Percentiles rank a stretch among this genome's conserved stretches.
Evolutionary conservation across 2,113 vertebrate genomes (phyloP).

Genomic region (Saccopteryx leptura): DNA sequence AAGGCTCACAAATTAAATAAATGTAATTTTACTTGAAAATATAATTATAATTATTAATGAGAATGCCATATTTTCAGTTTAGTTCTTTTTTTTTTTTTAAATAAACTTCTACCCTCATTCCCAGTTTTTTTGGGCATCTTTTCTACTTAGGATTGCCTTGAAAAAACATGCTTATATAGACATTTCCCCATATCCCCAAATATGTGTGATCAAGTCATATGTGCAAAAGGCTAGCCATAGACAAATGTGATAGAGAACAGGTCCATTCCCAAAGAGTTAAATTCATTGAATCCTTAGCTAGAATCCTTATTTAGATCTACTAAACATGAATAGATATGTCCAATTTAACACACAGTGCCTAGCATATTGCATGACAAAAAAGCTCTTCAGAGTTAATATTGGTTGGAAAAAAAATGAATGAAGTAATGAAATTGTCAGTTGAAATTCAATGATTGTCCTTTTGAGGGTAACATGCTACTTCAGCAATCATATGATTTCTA

Average conservation of each 20-base stretch:
- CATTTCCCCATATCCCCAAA: not conserved
- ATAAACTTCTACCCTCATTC: not conserved
- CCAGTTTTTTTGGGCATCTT: not conserved
- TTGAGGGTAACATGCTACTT: not conserved
- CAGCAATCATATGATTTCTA: not conserved
- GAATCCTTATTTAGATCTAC: not conserved
- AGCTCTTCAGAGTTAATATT: not conserved
- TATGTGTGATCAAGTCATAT: not conserved
- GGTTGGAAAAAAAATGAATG: not conserved
- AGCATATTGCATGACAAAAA: not conserved
- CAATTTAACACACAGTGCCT: not conserved
- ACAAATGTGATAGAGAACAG: not conserved
- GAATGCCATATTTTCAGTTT: slow-evolving; percentile 1
- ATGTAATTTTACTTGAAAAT: not conserved
- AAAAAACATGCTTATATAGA: not conserved
- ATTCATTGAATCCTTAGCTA: not conserved
- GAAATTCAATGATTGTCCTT: not conserved
- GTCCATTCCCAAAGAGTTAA: not conserved
- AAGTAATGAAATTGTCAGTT: not conserved
- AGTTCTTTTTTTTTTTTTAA: not conserved
- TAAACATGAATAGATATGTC: not conserved
- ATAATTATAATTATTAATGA: not conserved
- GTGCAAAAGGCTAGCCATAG: not conserved
- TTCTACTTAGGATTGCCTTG: not conserved
- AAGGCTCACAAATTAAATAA: not conserved